A percentile compares a stretch with the other conserved stretches of the same genome.
phyloP scores from a whole-genome alignment of 1,140 invertebrate genomes.

The Anagrus nilaparvatae region DNA sequence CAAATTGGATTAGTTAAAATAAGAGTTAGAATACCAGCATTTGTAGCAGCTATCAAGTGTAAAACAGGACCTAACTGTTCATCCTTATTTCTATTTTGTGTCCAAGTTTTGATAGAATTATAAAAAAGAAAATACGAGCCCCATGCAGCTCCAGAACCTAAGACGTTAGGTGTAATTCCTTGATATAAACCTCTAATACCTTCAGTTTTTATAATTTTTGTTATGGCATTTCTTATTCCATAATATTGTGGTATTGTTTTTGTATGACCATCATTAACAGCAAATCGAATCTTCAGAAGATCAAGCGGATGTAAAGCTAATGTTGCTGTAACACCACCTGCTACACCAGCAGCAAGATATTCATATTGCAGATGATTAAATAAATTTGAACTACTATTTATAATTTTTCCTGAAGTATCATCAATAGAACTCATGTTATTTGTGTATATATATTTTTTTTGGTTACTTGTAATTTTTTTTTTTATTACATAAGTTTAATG shows the following conservation, averaged over 20 bases:
- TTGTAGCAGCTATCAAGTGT: constrained; percentile 85
- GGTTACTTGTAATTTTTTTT: no score
- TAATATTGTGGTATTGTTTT: constrained; percentile 74
- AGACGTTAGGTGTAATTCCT: constrained; percentile 88
- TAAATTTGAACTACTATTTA: no score
- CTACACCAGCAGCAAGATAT: constrained; percentile 87
- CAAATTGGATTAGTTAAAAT: constrained; percentile 93
- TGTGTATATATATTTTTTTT: no score
- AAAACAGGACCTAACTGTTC: constrained; percentile 67
- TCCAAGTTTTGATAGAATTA: constrained; percentile 85
- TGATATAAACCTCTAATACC: constrained; percentile 86
- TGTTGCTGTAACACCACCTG: constrained; percentile 89
- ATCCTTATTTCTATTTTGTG: constrained; percentile 71
- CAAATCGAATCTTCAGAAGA: constrained; percentile 95
- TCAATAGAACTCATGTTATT: no score
- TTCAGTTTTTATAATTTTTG: constrained; percentile 76
- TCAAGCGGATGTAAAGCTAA: constrained; percentile 84
- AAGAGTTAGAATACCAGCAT: constrained; percentile 85
- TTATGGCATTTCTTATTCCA: constrained; percentile 75
- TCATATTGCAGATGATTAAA: constrained; percentile 77
- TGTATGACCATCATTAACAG: constrained; percentile 83
- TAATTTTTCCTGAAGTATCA: no score
- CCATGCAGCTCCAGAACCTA: constrained; percentile 94
- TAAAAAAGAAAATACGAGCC: constrained; percentile 96
- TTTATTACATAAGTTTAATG: no score